Evolutionary conservation across 2,113 vertebrate genomes (phyloP).

Genomic region (Sebastes fasciatus): DNA sequence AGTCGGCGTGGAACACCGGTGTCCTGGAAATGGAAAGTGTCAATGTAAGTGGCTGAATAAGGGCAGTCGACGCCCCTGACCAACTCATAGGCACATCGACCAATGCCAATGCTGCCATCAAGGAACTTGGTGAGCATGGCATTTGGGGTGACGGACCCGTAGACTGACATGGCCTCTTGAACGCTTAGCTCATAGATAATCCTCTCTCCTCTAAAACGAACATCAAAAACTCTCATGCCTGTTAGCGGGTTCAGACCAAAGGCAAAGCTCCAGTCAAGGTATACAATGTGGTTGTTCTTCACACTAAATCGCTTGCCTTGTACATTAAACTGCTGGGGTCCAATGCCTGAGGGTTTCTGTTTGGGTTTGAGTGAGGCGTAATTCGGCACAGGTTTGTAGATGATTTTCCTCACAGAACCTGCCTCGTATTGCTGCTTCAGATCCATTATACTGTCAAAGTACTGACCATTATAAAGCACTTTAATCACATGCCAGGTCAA

Average conservation of each 20-base stretch:
- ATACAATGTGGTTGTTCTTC: not conserved
- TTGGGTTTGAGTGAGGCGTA: constrained; percentile 5
- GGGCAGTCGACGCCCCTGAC: constrained; percentile 5
- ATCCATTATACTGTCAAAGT: not conserved
- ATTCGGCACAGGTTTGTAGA: not conserved
- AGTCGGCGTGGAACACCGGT: not conserved
- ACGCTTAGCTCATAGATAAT: not conserved
- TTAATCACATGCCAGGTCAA: not conserved
- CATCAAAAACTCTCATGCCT: constrained; percentile 15
- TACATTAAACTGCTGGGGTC: not conserved
- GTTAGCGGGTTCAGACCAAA: not conserved
- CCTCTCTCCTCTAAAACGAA: not conserved
- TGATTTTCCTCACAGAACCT: not conserved
- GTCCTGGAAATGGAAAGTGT: constrained; percentile 3
- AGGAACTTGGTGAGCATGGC: not conserved
- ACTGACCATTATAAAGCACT: constrained; percentile 9
- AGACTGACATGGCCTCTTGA: constrained; percentile 9
- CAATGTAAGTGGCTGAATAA: not conserved
- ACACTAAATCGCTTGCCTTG: not conserved
- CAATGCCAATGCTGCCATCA: not conserved
- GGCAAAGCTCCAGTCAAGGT: constrained; percentile 7
- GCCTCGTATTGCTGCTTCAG: constrained; percentile 3
- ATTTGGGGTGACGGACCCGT: not conserved
- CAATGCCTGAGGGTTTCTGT: not conserved
- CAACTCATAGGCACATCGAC: not conserved